A percentile compares a stretch with the other conserved stretches of the same genome.
These are phyloP conservation scores for Philhelius pedissequus DNA, from an alignment of 2,888 invertebrate genomes.

Conservation along the genomic window DNA sequence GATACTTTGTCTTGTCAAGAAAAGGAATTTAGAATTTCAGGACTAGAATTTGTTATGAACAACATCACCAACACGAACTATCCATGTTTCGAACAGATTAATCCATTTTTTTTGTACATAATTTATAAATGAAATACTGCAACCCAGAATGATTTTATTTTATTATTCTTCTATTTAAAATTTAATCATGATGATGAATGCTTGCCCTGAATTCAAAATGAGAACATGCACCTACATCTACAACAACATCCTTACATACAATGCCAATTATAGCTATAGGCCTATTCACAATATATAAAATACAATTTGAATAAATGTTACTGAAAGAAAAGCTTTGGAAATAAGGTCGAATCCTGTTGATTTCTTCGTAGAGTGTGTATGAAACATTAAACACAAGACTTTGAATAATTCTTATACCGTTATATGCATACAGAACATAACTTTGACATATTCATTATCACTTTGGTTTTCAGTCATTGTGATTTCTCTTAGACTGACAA, in stretches of 20 bases:
- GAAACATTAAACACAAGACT: too few relatives aligned
- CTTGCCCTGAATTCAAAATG: background rate
- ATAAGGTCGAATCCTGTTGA: too few relatives aligned
- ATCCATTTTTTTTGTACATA: background rate
- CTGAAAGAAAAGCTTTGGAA: too few relatives aligned
- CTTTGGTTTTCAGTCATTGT: too few relatives aligned
- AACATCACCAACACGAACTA: background rate
- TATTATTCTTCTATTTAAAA: background rate
- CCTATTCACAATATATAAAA: too few relatives aligned
- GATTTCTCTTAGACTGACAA: too few relatives aligned
- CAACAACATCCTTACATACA: background rate
- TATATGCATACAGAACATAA: too few relatives aligned
- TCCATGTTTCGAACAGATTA: background rate
- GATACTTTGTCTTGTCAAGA: background rate
- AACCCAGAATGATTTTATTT: background rate
- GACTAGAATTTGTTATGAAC: background rate
- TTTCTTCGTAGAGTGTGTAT: too few relatives aligned
- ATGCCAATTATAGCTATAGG: too few relatives aligned
- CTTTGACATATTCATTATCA: too few relatives aligned
- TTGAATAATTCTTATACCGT: too few relatives aligned
- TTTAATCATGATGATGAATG: background rate
- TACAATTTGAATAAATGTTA: too few relatives aligned
- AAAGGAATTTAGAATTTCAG: background rate
- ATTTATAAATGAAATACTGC: background rate
- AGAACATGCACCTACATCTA: background rate